A percentile compares a stretch with the other conserved stretches of the same genome.
phyloP scores from a whole-genome alignment of 2,797 vertebrate genomes.

The Mustela erminea region DNA sequence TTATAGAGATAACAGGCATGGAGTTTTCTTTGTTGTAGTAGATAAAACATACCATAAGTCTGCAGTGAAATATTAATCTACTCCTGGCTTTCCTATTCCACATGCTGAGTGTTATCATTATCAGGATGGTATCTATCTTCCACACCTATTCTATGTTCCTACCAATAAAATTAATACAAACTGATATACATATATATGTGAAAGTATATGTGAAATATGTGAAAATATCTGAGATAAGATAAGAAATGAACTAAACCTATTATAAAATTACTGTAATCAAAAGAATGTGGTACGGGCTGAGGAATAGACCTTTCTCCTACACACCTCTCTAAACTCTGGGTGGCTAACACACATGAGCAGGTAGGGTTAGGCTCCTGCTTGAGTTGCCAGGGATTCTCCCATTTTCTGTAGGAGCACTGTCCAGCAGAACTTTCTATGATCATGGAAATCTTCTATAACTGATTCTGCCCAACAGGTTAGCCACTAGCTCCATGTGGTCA shows the following conservation, averaged over 20 bases:
- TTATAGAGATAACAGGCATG: background rate
- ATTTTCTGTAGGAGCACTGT: background rate
- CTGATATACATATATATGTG: no score
- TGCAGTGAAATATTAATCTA: constrained; percentile 29
- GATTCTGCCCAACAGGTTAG: background rate
- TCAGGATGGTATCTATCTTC: background rate
- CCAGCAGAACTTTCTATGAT: background rate
- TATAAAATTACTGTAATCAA: background rate
- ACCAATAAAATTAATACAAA: constrained; percentile 2
- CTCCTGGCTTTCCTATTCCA: background rate
- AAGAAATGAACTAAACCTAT: background rate
- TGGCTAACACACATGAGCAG: background rate
- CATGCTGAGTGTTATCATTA: background rate
- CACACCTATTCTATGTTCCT: background rate
- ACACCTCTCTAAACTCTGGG: background rate
- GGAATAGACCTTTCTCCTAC: background rate
- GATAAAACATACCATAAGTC: background rate
- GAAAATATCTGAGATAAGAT: background rate
- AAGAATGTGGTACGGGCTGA: background rate
- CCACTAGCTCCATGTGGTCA: background rate
- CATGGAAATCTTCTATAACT: background rate
- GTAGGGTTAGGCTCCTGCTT: background rate
- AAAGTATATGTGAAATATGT: background rate
- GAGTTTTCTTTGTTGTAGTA: constrained; percentile 9
- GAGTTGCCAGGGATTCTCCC: background rate